Evolutionary conservation across 1,140 invertebrate genomes (phyloP).

Genomic region (Gonatopus flavifemur): DNA sequence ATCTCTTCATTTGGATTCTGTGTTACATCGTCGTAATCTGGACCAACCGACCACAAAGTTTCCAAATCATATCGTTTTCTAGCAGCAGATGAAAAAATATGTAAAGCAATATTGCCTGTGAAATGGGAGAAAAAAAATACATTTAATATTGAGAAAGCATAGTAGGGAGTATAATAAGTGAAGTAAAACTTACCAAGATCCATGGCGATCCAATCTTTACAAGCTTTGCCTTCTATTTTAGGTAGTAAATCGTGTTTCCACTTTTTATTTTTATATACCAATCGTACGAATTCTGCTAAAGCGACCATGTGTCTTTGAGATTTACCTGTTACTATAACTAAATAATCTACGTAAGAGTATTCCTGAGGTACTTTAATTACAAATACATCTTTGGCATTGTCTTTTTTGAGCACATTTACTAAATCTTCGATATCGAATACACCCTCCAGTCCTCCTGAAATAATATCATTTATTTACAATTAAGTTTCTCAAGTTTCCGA

Average conservation of each 20-base stretch:
- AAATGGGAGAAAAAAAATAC: slow-evolving; percentile 27
- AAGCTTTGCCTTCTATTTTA: slow-evolving; percentile 74
- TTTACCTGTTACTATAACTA: slow-evolving; percentile 75
- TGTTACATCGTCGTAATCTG: slow-evolving; percentile 74
- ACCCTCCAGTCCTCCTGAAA: slow-evolving; percentile 72
- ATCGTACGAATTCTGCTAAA: slow-evolving; percentile 75
- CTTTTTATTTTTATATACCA: slow-evolving; percentile 77
- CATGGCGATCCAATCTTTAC: slow-evolving; percentile 83
- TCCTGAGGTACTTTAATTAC: slow-evolving; percentile 75
- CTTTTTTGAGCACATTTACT: slow-evolving; percentile 71
- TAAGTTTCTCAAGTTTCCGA: neutral
- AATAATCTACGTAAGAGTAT: slow-evolving; percentile 78
- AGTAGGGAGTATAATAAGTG: too few relatives aligned
- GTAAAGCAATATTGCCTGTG: slow-evolving; percentile 86
- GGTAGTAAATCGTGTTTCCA: slow-evolving; percentile 68
- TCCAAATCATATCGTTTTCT: slow-evolving; percentile 84
- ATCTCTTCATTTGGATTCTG: slow-evolving; percentile 61
- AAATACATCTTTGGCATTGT: slow-evolving; percentile 81
- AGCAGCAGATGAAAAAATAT: slow-evolving; percentile 75
- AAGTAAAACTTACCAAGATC: slow-evolving; percentile 74
- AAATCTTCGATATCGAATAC: slow-evolving; percentile 88
- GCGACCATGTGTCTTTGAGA: slow-evolving; percentile 76
- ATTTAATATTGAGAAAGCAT: slow-evolving; percentile 16
- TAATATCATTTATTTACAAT: slow-evolving; percentile 9
- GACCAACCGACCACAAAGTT: slow-evolving; percentile 84